Evolutionary conservation across 2,888 invertebrate genomes (phyloP), one percentile per base, ranked within the genome.

Genomic region (Amiota mariae): DNA sequence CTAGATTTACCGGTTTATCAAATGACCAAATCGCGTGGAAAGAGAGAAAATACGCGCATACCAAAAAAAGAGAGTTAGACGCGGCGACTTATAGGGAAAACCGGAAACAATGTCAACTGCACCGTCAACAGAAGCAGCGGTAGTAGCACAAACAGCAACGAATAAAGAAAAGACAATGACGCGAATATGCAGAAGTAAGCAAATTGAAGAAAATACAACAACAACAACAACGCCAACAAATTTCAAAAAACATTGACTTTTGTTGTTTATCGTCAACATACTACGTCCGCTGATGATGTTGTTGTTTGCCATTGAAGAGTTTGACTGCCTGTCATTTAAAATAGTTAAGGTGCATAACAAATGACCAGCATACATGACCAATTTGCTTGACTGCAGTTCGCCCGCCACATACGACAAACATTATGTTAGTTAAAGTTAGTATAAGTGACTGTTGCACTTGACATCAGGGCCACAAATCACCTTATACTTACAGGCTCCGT

Each of bases 71-170:
- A 36, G 36, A 36, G 36, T 36, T 36, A 36, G 36, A 6, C 6
- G 36, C 36, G 36, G 36, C 36, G 36, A 6, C 46, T 2, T 46
- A 12, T n/a, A 71, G 74, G 77, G 75, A 75, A 73, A 77, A 78
- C 86, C 86, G 83, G 83, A 83, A 84, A 81, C 78, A 77, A 73
- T 64, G 56, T 36, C 63, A 57, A 61, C 59, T 15, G 46, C 4
- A 6, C 36, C 36, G 36, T 36, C 36, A 56, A 70, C 54, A 13
- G 54, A 18, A 59, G 59, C 18, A 51, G 54, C 49, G 47, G 71
- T 49, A 48, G 76, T 79, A 79, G 81, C 64, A 76, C 79, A 74
- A 57, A 71, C 70, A 67, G 78, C 78, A 77, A 80, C 8, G 8
- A 36, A 36, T 36, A 6, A 36, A 6, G 2, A 36, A 36, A 36